These are phyloP conservation scores for Mythimna ferrago DNA, from an alignment of 2,888 invertebrate species.

Conservation along the genomic window DNA sequence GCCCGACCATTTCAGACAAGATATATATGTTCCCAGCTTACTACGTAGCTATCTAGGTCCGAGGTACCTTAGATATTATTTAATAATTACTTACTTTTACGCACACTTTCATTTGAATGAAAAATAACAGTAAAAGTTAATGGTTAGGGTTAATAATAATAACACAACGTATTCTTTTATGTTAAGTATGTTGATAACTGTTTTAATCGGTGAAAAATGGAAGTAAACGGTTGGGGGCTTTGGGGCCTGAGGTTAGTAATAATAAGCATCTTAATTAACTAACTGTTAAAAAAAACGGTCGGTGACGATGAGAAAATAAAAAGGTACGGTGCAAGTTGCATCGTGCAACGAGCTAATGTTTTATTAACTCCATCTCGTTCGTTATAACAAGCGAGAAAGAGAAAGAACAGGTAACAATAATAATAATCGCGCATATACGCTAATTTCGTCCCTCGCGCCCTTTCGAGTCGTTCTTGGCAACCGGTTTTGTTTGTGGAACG, in stretches of 20 bases:
- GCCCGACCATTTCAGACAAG: constrained; percentile 14
- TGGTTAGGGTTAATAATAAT: neutral
- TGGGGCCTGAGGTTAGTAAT: constrained; percentile 4
- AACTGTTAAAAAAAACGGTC: constrained; percentile 42
- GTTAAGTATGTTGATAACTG: neutral
- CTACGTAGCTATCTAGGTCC: neutral
- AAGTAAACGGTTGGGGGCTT: constrained; percentile 20
- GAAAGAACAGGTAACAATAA: constrained; percentile 79
- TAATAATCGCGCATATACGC: constrained; percentile 81
- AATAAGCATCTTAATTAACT: constrained; percentile 2
- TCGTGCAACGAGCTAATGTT: constrained; percentile 59
- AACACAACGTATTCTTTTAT: neutral
- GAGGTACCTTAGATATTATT: neutral
- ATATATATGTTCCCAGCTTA: constrained; percentile 4
- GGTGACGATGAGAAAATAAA: constrained; percentile 53
- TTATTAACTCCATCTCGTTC: constrained; percentile 67
- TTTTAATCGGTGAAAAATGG: constrained; percentile 2
- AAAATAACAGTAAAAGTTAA: neutral
- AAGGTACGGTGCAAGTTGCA: constrained; percentile 49
- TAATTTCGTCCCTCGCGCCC: constrained; percentile 89
- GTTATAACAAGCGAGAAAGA: constrained; percentile 67
- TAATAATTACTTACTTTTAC: neutral
- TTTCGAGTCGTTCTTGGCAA: constrained; percentile 86
- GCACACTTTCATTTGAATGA: neutral
- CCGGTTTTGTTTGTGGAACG: constrained; percentile 89